Evolutionary conservation across 1,140 invertebrate genomes (phyloP), one percentile per base, ranked within the genome.

Genomic region (Caenorhabditis briggsae): DNA sequence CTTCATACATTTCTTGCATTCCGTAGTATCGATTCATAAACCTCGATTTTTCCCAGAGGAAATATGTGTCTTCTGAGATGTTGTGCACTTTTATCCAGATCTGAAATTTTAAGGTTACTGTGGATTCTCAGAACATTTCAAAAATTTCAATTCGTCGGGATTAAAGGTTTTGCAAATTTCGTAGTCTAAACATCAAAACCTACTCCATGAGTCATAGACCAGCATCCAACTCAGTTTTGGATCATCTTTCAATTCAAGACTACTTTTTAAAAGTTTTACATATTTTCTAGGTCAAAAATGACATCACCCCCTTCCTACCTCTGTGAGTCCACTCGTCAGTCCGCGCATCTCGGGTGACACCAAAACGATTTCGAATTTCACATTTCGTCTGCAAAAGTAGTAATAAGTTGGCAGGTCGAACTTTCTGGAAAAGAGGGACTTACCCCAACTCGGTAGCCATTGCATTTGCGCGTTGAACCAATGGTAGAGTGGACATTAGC

Each of bases 1-100:
- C 94, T 84, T 94, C 93, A 88, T 94, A 95, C 93, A 95, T 94
- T 90, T 95, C 94, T 90, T 94, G 94, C 94, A 95, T 95, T n/a
- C 94, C 90, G 88, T 93, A 94, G 85, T 95, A 93, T 33, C 94
- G 90, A 89, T 94, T 94, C 20, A 94, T 89, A 91, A 95, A 95
- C 88, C 94, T 94, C 53, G 94, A 92, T 82, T 93, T 93, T 8
- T 93, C 90, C 95, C 94, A 95, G 14, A 94, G 91, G 91, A 94
- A 95, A 87, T 94, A 94, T 55, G 93, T 93, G 59, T 93, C 94
- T 20, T 93, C 94, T 84, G 94, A 93, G 20, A 94, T 88, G 89
- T 95, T 94, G 82, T 93, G 92, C 89, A 94, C 94, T 89, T 94
- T 93, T 12, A 95, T 93, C 90, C 93, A 94, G n/a, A 95, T 93